These are phyloP conservation scores for Ctenochaetus hawaiiensis DNA, from an alignment of 2,797 vertebrate genomes.

Conservation along the genomic window DNA sequence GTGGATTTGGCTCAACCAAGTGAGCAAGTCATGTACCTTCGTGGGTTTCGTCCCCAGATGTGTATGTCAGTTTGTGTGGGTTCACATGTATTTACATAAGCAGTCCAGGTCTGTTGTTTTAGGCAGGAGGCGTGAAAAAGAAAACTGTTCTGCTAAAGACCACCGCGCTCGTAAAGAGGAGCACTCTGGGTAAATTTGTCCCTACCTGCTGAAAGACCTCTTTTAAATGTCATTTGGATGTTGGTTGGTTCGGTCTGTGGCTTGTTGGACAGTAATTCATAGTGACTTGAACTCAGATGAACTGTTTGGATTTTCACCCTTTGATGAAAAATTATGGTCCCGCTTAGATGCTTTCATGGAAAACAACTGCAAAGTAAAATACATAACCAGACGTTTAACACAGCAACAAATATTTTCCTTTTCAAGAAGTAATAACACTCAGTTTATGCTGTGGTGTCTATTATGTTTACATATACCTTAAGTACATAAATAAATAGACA, in stretches of 20 bases:
- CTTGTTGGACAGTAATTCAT: slow-evolving; percentile 33
- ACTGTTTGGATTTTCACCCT: slow-evolving; percentile 29
- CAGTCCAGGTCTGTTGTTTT: slow-evolving; percentile 66
- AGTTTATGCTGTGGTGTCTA: background rate
- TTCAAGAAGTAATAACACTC: too few relatives aligned
- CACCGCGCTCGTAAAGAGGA: slow-evolving; percentile 60
- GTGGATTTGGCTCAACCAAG: slow-evolving; percentile 39
- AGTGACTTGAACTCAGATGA: slow-evolving; percentile 36
- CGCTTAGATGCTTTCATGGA: slow-evolving; percentile 4
- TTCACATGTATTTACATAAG: slow-evolving; percentile 49
- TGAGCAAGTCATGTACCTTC: slow-evolving; percentile 23
- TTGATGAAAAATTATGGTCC: slow-evolving; percentile 15
- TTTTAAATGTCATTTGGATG: slow-evolving; percentile 32
- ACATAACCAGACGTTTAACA: background rate
- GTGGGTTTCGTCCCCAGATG: slow-evolving; percentile 13
- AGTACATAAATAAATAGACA: too few relatives aligned
- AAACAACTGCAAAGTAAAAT: slow-evolving; percentile 26
- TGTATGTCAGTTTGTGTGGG: slow-evolving; percentile 21
- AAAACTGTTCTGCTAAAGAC: slow-evolving; percentile 63
- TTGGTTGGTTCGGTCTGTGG: slow-evolving; percentile 35
- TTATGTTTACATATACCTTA: background rate
- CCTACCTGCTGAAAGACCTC: slow-evolving; percentile 57
- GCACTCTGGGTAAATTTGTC: slow-evolving; percentile 55
- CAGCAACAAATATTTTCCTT: background rate
- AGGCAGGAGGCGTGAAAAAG: slow-evolving; percentile 72